Base-by-base conservation (phyloP, 2,113 vertebrate species). In the Caranx melampygus region DNA sequence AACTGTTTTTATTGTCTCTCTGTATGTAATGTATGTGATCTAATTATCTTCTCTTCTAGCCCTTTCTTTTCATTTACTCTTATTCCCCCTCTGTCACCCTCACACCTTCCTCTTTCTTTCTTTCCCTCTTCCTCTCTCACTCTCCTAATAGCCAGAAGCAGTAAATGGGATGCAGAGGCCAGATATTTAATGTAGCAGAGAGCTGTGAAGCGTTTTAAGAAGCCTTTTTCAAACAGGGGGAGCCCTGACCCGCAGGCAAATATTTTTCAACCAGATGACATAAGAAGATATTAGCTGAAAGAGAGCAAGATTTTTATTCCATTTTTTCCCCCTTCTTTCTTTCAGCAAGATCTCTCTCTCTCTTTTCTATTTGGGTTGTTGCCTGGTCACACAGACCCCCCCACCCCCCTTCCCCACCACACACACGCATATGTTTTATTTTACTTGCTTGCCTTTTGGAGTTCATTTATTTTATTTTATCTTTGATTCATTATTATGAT, bases 401-500 rank as follows among this genome's bases (percentile, higher is more conserved):
- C 73, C 89, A 89, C 26, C 26, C 26, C 26, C 26, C 26, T 26
- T 26, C 26, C 26, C 26, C 26, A 26, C 26, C 26, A 26, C 26
- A 26, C 26, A 26, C 26, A 26, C 26, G 26, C 92, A 93, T 91
- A 93, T 86, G 89, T 94, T 95, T 94, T 89, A 91, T 94, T 93
- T 93, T 90, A 91, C 89, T 91, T 81, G 88, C 93, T 91, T 60
- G 81, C 74, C 86, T 91, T 92, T 95, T 93, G 88, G 90, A 95
- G 93, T 95, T 95, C 94, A 95, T 95, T 95, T 95, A 93, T 95
- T 95, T 95, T 94, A 94, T 94, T 95, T 95, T 94, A 95, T 94
- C 94, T 95, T 93, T 95, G 94, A 95, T 95, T 95, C 93, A 95
- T 95, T 95, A 95, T 95, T 95, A 95, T 95, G 95, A 95, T 95